Evolutionary conservation across 2,797 vertebrate species (phyloP).

Genomic region (Lithobates pipiens): DNA sequence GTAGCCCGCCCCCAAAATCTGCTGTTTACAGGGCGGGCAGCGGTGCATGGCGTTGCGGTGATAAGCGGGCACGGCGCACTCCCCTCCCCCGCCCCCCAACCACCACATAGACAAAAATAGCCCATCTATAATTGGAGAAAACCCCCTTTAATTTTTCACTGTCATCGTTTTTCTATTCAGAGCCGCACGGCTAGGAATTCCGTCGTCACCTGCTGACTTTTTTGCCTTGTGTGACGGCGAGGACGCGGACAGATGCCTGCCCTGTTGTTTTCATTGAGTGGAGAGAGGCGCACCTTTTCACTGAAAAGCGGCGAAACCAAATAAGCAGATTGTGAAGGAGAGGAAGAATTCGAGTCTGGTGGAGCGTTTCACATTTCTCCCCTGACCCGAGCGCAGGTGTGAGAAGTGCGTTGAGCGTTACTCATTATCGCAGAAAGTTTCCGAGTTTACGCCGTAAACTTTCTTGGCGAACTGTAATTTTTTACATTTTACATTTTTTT

Average conservation of each 20-base stretch:
- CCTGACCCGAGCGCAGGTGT: background rate
- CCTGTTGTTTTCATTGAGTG: conserved; percentile 64
- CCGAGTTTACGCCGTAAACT: background rate
- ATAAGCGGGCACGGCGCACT: background rate
- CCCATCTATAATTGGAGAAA: background rate
- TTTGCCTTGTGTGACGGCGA: conserved; percentile 58
- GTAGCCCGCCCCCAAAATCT: background rate
- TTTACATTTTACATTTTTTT: too few species aligned
- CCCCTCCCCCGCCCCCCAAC: background rate
- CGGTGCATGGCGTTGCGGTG: background rate
- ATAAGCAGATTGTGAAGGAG: conserved; percentile 59
- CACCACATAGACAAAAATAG: background rate
- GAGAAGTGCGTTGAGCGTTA: background rate
- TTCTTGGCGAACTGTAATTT: too few species aligned
- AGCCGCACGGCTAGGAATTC: conserved; percentile 41
- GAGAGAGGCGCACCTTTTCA: conserved; percentile 63
- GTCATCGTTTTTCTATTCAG: conserved; percentile 64
- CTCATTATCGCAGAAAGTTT: background rate
- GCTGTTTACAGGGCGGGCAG: background rate
- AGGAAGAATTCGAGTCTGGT: background rate
- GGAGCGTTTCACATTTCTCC: background rate
- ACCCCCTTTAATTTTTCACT: conserved; percentile 31
- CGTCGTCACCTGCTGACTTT: conserved; percentile 63
- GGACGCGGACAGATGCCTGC: conserved; percentile 44
- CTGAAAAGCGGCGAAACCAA: conserved; percentile 63